Percentiles rank a stretch among this genome's conserved stretches.
Evolutionary conservation across 2,113 vertebrate species (phyloP).

Genomic region (Hemichromis elongatus): DNA sequence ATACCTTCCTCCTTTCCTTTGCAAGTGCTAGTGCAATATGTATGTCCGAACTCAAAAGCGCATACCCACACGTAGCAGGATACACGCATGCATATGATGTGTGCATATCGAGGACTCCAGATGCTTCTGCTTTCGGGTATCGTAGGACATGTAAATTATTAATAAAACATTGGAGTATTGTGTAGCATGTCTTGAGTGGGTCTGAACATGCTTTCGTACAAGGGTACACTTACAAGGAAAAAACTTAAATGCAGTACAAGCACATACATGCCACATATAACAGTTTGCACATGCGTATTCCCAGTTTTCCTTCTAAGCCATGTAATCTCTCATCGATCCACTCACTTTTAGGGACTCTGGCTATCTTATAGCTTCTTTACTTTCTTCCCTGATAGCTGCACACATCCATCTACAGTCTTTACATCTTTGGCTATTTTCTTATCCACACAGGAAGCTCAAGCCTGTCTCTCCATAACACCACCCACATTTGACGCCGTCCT

Average conservation of each 20-base stretch:
- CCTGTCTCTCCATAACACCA: not conserved
- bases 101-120: not conserved
- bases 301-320: slow-evolving; percentile 28
- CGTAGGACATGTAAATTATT: slow-evolving; percentile 27
- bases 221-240: not conserved
- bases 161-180: not conserved
- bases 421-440: not conserved
- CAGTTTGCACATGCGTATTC: not conserved
- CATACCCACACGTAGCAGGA: not conserved
- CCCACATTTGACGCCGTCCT: not conserved
- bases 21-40: slow-evolving; percentile 5
- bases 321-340: slow-evolving; percentile 24
- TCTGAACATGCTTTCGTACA: slow-evolving; percentile 7
- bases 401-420: not conserved
- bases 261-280: not conserved
- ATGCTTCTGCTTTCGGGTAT: slow-evolving; percentile 5
- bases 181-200: slow-evolving; percentile 18
- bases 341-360: not conserved
- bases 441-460: not conserved
- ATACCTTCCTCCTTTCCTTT: slow-evolving; percentile 13
- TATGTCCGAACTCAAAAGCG: slow-evolving; percentile 9
- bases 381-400: not conserved
- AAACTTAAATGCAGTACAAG: not conserved
- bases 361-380: not conserved
- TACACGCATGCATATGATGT: not conserved